Base-by-base conservation (phyloP, 1,140 invertebrate genomes). In the Choristoneura fumiferana region DNA sequence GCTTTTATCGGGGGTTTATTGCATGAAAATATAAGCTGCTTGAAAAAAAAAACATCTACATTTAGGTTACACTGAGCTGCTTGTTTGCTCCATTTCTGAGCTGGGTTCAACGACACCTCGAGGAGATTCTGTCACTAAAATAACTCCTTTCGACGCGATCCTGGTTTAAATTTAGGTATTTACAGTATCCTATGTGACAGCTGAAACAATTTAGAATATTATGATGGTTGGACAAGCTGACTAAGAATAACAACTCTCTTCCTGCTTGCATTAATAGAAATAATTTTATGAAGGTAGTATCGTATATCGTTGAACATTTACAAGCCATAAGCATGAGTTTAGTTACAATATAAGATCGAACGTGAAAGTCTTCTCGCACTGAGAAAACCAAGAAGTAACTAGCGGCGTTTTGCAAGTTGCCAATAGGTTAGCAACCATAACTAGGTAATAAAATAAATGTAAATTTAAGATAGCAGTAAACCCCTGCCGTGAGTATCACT, bases 401-500 rank as follows among this genome's bases (percentile, higher is more conserved):
- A 18, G n/a, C 22, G 43, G 43, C 22, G 10, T 49, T 49, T 17
- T 10, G n/a, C n/a, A 29, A 29, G 18, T 12, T 45, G 15, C 1
- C 40, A 13, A 49, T 18, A 49, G 8, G 6, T 49, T 49, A 29
- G 43, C 22, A 29, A 29, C 22, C n/a, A 15, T 12, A 37, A 37
- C 2, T 29, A 29, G 22, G 22, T 37, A 12, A 37, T 37, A 10
- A 37, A 37, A 45, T 18, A n/a, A 4, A 5, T 45, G 10, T 45
- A 29, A 2, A 13, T 18, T 18, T 12, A 12, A 29, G 40, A 45
- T 45, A 45, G 5, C 39, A 43, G 8, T 29, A 45, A 45, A 45
- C 43, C 43, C 43, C 43, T 49, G 43, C 10, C 62, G 66, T 69
- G 73, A 69, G 40, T 67, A 81, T 82, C 81, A 84, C 70, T 65